A percentile compares a stretch with the other conserved stretches of the same genome.
phyloP scores from a whole-genome alignment of 2,888 invertebrate genomes.

The Ectemnius cavifrons region DNA sequence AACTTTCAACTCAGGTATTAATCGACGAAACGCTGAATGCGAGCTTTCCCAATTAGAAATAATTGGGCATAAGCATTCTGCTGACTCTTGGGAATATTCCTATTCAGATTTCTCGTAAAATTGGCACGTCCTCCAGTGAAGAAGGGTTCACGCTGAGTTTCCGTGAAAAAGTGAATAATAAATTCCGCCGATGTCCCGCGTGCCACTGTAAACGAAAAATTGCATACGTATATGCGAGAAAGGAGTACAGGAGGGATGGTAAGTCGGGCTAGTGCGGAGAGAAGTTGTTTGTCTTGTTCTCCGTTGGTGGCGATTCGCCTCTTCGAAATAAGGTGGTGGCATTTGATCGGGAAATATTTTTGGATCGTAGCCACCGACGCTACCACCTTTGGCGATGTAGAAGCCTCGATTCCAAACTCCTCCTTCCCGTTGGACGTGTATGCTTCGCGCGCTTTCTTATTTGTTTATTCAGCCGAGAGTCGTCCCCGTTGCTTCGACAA shows the following conservation, averaged over 20 bases:
- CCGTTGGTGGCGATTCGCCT: conserved; percentile 21
- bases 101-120: background rate
- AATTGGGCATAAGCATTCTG: too few relatives aligned
- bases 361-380: conserved; percentile 58
- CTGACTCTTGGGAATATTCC: too few relatives aligned
- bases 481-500: conserved; percentile 28
- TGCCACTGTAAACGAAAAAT: conserved; percentile 44
- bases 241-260: conserved; percentile 31
- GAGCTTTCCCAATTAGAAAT: too few relatives aligned
- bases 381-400: conserved; percentile 25
- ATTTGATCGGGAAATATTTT: conserved; percentile 59
- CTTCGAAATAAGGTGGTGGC: conserved; percentile 43
- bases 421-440: too few relatives aligned
- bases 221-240: conserved; percentile 54
- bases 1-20: background rate
- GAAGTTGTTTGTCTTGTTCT: conserved; percentile 48
- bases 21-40: too few relatives aligned
- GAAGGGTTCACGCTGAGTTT: conserved; percentile 31
- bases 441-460: conserved; percentile 4
- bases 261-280: background rate
- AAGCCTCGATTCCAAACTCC: conserved; percentile 2
- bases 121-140: conserved; percentile 33
- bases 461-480: conserved; percentile 54
- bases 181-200: conserved; percentile 50
- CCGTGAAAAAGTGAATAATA: conserved; percentile 50